Evolutionary conservation across 2,797 vertebrate genomes (phyloP).

Genomic region (Monodelphis domestica): DNA sequence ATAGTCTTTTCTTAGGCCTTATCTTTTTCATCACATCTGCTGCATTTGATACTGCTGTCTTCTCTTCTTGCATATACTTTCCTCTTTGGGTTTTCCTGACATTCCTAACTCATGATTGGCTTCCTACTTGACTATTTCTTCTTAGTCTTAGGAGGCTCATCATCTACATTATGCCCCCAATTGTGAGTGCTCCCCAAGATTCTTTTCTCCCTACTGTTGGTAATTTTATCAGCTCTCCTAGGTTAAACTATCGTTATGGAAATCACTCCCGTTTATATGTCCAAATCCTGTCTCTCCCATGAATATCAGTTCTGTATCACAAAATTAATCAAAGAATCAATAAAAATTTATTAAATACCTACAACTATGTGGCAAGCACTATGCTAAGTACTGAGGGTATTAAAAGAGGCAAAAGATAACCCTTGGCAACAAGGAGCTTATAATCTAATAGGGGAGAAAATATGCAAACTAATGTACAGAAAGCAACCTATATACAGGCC

Average conservation of each 20-base stretch:
- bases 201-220: not conserved
- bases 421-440: not conserved
- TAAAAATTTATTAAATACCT: not conserved
- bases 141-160: not conserved
- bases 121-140: not conserved
- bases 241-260: not conserved
- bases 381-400: not conserved
- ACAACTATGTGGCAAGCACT: not conserved
- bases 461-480: not conserved
- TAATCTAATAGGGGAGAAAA: not conserved
- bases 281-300: not conserved
- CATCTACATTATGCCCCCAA: not conserved
- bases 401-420: not conserved
- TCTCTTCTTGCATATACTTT: not conserved
- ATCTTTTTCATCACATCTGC: not conserved
- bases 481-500: not conserved
- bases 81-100: not conserved
- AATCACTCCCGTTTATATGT: not conserved
- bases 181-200: not conserved
- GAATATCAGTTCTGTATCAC: not conserved
- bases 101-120: not conserved
- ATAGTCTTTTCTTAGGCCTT: not conserved
- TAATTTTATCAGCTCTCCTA: not conserved
- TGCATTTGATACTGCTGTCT: not conserved
- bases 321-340: not conserved